Conservation (phyloP, 2,888 invertebrate species). For the Tethea ocularis region DNA sequence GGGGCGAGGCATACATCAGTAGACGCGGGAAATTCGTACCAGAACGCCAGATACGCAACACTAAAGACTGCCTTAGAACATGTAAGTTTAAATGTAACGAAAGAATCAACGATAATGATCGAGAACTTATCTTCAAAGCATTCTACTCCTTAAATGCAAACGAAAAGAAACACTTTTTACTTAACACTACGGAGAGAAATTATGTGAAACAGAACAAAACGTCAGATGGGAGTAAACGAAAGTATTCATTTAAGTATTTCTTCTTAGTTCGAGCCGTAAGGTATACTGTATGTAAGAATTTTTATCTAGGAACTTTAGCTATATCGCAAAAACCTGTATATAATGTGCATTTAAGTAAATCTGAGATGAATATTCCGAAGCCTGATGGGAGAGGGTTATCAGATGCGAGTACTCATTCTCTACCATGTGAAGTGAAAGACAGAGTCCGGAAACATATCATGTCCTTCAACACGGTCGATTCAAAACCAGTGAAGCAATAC, state of each 20-base stretch:
- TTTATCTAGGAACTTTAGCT: conserved; percentile 73
- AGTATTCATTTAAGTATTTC: conserved; percentile 73
- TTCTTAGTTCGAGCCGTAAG: conserved; percentile 63
- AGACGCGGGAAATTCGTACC: conserved; percentile 72
- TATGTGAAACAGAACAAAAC: conserved; percentile 53
- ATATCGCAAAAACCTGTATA: conserved; percentile 78
- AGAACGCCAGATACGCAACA: conserved; percentile 60
- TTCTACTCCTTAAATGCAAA: conserved; percentile 72
- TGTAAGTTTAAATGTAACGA: conserved; percentile 75
- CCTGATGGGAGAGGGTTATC: conserved; percentile 73
- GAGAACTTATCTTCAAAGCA: conserved; percentile 73
- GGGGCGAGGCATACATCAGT: conserved; percentile 73
- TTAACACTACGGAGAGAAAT: conserved; percentile 71
- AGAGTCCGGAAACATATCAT: conserved; percentile 67
- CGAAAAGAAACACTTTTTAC: conserved; percentile 74
- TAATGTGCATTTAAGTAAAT: conserved; percentile 73
- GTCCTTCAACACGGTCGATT: conserved; percentile 62
- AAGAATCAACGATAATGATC: conserved; percentile 61
- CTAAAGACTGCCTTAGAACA: conserved; percentile 69
- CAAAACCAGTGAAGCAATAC: conserved; percentile 61
- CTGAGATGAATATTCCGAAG: conserved; percentile 73
- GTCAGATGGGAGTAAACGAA: conserved; percentile 49
- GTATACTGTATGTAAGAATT: conserved; percentile 72
- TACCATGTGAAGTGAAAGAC: conserved; percentile 66
- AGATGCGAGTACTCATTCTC: conserved; percentile 61